Base-by-base conservation (phyloP, 2,888 invertebrate genomes). In the Lumbricus terrestris region DNA sequence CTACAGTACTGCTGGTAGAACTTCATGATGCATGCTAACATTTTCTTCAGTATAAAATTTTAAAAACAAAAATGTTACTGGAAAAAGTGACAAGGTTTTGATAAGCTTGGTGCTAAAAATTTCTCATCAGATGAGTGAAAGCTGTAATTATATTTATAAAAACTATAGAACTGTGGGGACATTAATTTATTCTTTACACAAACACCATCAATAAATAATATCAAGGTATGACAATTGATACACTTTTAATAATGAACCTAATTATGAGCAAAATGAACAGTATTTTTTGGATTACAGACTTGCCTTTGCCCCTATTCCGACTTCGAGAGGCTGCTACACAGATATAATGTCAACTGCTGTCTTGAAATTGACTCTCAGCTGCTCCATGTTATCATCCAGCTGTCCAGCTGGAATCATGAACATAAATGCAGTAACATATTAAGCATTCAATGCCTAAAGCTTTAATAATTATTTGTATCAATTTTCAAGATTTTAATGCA, bases 361-460 rank as follows among this genome's bases (percentile, higher is more conserved):
- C n/a, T 91, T 42, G 47, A 93, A 92, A 91, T 94, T 94, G 82
- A 93, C 93, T 38, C 91, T 88, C 88, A 94, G 89, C 20, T 93
- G 90, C 33, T 93, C 93, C 20, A 88, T 90, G 11, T n/a, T n/a
- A n/a, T n/a, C n/a, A n/a, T 90, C 83, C 92, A 92, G n/a, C n/a
- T 92, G 82, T 88, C 89, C 82, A 91, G 38, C 91, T 91, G 90
- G 69, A 69, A 69, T 69, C 69, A 69, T 69, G n/a, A 69, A 69
- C 8, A 69, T 11, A n/a, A n/a, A 69, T 69, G n/a, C n/a, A n/a
- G 69, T n/a, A n/a, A 29, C n/a, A 54, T 4, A n/a, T n/a, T n/a
- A 18, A 47, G 40, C 20, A 47, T 20, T 18, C 15, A 18, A 47
- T 47, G 3, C 15, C 18, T 47, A 20, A 15, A 69, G n/a, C n/a